phyloP scores from a whole-genome alignment of 2,888 invertebrate species.

The Coelopa pilipes region DNA sequence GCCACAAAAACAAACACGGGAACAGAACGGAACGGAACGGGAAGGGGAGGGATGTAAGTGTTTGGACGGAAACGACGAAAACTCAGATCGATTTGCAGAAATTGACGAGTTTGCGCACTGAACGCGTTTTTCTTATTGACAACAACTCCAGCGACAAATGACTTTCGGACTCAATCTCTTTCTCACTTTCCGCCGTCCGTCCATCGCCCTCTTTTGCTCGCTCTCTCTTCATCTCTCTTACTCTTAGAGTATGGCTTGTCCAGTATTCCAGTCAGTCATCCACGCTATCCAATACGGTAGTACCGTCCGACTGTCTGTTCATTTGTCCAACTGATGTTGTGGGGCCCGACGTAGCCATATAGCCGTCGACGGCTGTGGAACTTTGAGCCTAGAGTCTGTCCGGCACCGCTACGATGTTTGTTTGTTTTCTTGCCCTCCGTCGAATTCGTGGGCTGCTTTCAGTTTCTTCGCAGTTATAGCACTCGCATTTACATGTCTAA shows the following conservation, averaged over 20 bases:
- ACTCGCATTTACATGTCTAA: slow-evolving; percentile 17
- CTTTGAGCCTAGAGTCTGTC: background rate
- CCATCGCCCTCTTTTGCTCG: too few relatives aligned
- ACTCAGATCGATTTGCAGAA: slow-evolving; percentile 53
- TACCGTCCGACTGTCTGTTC: too few relatives aligned
- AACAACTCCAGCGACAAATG: background rate
- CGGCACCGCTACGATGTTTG: background rate
- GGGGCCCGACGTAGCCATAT: too few relatives aligned
- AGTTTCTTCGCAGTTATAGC: background rate
- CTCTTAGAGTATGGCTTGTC: too few relatives aligned
- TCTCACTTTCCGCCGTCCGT: too few relatives aligned
- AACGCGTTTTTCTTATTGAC: slow-evolving; percentile 43
- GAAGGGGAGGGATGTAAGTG: too few relatives aligned
- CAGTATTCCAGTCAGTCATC: too few relatives aligned
- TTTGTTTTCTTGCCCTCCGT: background rate
- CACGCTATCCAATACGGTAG: too few relatives aligned
- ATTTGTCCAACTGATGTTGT: too few relatives aligned
- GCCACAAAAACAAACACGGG: background rate
- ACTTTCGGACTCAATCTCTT: slow-evolving; percentile 12
- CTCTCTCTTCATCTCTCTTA: too few relatives aligned
- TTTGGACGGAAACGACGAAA: slow-evolving; percentile 19
- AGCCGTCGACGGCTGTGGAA: too few relatives aligned
- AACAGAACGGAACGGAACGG: background rate
- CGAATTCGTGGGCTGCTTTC: slow-evolving; percentile 1
- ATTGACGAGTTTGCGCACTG: slow-evolving; percentile 53